A percentile compares a stretch with the other conserved stretches of the same genome.
Conservation (phyloP, 2,888 invertebrate genomes). For the Drosophila macrospina region DNA sequence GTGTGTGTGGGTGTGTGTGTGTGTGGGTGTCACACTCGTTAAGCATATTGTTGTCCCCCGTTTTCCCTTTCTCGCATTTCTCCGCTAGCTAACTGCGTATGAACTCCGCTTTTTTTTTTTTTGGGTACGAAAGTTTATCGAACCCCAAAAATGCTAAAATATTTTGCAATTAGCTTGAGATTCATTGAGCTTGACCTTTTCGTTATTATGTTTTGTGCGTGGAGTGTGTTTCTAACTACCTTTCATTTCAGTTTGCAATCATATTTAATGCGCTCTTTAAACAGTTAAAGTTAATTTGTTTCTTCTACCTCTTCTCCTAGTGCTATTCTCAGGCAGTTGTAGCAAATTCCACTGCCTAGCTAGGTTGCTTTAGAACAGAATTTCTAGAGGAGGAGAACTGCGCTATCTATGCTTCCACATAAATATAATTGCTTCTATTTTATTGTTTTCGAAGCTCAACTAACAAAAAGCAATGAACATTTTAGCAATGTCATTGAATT, state of each 20-base stretch:
- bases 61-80: too few species aligned
- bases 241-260: background rate
- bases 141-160: constrained; percentile 47
- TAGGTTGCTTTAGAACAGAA: too few species aligned
- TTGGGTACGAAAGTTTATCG: constrained; percentile 40
- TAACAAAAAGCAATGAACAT: too few species aligned
- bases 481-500: too few species aligned
- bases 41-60: constrained; percentile 42
- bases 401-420: too few species aligned
- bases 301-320: too few species aligned
- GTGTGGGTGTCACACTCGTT: constrained; percentile 37
- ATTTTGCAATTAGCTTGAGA: constrained; percentile 50
- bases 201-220: constrained; percentile 37
- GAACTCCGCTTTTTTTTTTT: background rate
- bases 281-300: too few species aligned
- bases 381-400: too few species aligned
- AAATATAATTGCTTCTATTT: too few species aligned
- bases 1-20: constrained; percentile 10
- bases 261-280: background rate
- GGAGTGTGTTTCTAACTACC: background rate
- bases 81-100: constrained; percentile 1
- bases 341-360: too few species aligned
- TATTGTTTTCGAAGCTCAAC: too few species aligned
- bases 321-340: too few species aligned
- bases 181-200: constrained; percentile 24